These are phyloP conservation scores for Pterostichus niger DNA, from an alignment of 2,888 invertebrate species.

Conservation along the genomic window DNA sequence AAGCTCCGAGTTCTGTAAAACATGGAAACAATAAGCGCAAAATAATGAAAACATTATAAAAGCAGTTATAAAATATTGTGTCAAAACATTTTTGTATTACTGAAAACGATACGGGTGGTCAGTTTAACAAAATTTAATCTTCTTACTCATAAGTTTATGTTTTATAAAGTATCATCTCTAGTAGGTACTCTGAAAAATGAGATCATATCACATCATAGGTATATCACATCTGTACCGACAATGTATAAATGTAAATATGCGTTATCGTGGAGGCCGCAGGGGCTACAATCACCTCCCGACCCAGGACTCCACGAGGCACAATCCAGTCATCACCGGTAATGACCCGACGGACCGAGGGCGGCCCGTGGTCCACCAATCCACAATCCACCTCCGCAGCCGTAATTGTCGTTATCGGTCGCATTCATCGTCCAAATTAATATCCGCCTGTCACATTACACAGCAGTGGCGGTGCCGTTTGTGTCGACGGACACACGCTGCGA, in stretches of 20 bases:
- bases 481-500: constrained; percentile 56
- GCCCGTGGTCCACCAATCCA: constrained; percentile 58
- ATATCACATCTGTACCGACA: not conserved
- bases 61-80: no score
- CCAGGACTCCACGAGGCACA: not conserved
- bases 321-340: constrained; percentile 75
- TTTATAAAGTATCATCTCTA: no score
- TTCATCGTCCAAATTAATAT: constrained; percentile 74
- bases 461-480: constrained; percentile 73
- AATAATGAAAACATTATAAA: not conserved
- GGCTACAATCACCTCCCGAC: not conserved
- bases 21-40: not conserved
- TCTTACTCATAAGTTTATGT: no score
- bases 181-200: no score
- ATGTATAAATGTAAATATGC: not conserved
- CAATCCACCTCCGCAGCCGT: constrained; percentile 67
- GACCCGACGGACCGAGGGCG: constrained; percentile 70
- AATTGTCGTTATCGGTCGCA: constrained; percentile 69
- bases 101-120: no score
- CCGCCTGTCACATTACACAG: constrained; percentile 74
- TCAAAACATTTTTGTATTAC: no score
- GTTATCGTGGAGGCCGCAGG: not conserved
- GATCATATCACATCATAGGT: no score
- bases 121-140: no score
- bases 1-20: no score